phyloP scores from a whole-genome alignment of 2,113 vertebrate species.

The Otis tarda region DNA sequence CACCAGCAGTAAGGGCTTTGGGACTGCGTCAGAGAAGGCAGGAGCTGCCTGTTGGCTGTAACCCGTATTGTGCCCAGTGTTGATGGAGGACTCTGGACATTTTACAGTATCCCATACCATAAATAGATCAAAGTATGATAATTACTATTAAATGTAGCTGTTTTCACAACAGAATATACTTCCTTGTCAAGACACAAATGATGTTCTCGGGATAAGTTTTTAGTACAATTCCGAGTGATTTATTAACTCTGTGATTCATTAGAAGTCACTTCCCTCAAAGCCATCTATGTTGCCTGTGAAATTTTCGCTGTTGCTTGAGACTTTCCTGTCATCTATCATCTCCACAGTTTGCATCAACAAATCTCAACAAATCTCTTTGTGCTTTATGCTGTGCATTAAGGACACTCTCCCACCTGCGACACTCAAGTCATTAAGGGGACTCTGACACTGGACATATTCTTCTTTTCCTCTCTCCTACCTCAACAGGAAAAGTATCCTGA shows the following conservation, averaged over 20 bases:
- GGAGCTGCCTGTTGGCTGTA: background rate
- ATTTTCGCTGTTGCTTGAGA: conserved; percentile 14
- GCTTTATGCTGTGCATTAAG: background rate
- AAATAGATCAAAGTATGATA: background rate
- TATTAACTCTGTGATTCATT: conserved; percentile 28
- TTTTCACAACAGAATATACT: background rate
- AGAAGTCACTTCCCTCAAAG: conserved; percentile 7
- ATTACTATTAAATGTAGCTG: background rate
- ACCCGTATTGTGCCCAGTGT: background rate
- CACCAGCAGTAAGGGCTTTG: background rate
- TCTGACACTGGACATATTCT: background rate
- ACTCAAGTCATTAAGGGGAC: background rate
- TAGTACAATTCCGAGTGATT: conserved; percentile 18
- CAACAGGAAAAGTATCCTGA: background rate
- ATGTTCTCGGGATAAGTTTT: conserved; percentile 20
- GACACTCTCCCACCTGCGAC: background rate
- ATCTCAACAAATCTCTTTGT: background rate
- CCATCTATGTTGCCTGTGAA: background rate
- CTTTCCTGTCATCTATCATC: background rate
- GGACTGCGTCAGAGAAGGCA: background rate
- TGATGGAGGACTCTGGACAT: background rate
- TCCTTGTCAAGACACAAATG: conserved; percentile 25
- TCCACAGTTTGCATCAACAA: background rate
- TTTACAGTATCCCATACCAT: background rate
- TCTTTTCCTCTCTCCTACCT: background rate